Percentiles rank a stretch among this genome's conserved stretches.
These are phyloP conservation scores for Oopsacas minuta DNA, from an alignment of 37 sponge, comb jelly and placozoan genomes.

Conservation along the genomic window DNA sequence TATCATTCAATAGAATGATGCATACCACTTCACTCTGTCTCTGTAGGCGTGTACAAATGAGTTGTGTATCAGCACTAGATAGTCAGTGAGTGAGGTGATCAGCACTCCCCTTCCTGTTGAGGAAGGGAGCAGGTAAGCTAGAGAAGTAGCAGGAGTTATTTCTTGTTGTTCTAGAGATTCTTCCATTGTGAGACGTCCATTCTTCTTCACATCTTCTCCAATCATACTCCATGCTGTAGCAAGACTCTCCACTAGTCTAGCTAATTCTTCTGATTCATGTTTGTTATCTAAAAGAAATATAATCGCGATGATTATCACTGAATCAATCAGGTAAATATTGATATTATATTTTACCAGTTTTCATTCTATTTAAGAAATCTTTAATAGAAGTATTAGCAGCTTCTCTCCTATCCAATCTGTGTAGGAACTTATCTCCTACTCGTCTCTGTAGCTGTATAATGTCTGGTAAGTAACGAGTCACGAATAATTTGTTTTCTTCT, in stretches of 20 bases:
- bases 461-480: constrained; percentile 17
- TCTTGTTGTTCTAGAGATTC: constrained; percentile 6
- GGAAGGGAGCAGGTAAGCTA: not conserved
- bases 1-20: not conserved
- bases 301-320: too few relatives aligned
- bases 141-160: constrained; percentile 19
- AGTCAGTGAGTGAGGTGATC: constrained; percentile 19
- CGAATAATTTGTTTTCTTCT: not conserved
- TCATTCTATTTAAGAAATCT: not conserved
- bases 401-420: not conserved
- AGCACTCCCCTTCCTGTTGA: not conserved
- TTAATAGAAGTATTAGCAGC: not conserved
- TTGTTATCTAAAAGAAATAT: not conserved
- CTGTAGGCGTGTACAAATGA: constrained; percentile 9
- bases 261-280: not conserved
- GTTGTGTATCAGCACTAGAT: not conserved
- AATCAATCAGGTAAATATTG: too few relatives aligned
- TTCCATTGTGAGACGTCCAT: not conserved
- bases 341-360: not conserved
- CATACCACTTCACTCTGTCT: not conserved
- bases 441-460: not conserved
- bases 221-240: not conserved
- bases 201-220: not conserved
- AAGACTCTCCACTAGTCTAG: constrained; percentile 7
- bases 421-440: constrained; percentile 2